Base-by-base conservation (phyloP, 2,888 invertebrate species). In the Exephanes ischioxanthus region DNA sequence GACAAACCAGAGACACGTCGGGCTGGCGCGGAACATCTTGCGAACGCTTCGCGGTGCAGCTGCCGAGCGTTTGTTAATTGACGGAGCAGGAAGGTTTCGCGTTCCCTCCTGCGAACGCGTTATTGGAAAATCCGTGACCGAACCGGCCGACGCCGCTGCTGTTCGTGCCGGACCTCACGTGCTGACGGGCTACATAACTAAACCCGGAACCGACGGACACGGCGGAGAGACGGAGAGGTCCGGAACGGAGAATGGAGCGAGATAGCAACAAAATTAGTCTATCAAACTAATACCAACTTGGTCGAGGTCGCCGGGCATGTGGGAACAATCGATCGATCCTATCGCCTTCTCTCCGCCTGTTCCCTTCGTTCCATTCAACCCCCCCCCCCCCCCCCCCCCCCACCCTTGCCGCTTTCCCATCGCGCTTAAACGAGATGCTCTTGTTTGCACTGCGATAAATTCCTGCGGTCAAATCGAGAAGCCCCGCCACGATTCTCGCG, bases 241-340 rank as follows among this genome's bases (percentile, higher is more conserved):
- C 55, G 55, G 22, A 5, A 19, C 9, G 30, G 61, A 6, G 63
- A 61, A 61, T 0, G 26, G 61, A 30, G 33, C 63, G 33, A n/a
- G 63, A 63, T 63, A 63, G 16, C 22, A 53, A 58, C 61, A 81
- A 73, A 81, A 84, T 70, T 67, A 84, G 75, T 81, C 79, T 75
- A 84, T 84, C 84, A 81, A 84, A 84, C 84, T 84, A 75, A 84
- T 84, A 75, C 75, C 70, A 75, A 83, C 83, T 83, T 83, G 71
- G 58, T 73, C 58, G 80, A 80, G 26, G 41, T 75, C 11, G 45
- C 16, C 48, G 63, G 63, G 48, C 63, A 61, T 75, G 75, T 61
- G 75, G 75, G 63, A 75, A 63, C 75, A 30, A 75, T 75, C 75
- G 75, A 63, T 75, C 63, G 63, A 48, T 26, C 61, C 48, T 75